Evolutionary conservation across 2,888 invertebrate species (phyloP).

Genomic region (Clepsis dumicolana): DNA sequence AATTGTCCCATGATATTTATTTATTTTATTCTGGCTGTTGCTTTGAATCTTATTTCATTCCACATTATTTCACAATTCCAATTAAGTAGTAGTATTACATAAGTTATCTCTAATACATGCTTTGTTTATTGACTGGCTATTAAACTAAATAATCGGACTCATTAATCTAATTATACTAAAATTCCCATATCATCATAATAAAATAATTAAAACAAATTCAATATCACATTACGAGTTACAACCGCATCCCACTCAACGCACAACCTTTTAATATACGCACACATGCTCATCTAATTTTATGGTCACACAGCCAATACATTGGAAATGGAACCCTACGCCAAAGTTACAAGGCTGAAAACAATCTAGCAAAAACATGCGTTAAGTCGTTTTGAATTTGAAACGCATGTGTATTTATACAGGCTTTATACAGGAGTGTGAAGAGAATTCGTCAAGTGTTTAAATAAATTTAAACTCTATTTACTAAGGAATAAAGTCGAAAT

Average conservation of each 20-base stretch:
- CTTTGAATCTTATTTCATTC: too few relatives aligned
- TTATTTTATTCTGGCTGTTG: too few relatives aligned
- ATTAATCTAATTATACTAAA: too few relatives aligned
- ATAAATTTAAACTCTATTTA: slow-evolving; percentile 1
- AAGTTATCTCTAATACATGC: too few relatives aligned
- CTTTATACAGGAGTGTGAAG: slow-evolving; percentile 27
- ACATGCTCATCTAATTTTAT: slow-evolving; percentile 70
- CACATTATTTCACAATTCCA: too few relatives aligned
- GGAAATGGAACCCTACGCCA: slow-evolving; percentile 44
- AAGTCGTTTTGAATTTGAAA: slow-evolving; percentile 7
- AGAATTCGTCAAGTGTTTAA: slow-evolving; percentile 21
- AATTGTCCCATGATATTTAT: too few relatives aligned
- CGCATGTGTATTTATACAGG: slow-evolving; percentile 33
- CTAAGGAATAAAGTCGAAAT: background rate
- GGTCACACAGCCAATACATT: slow-evolving; percentile 49
- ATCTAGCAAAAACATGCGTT: background rate
- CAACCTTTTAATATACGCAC: slow-evolving; percentile 77
- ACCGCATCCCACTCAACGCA: slow-evolving; percentile 56
- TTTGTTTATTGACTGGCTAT: too few relatives aligned
- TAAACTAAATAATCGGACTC: too few relatives aligned
- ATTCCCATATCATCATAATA: too few relatives aligned
- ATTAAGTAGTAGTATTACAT: too few relatives aligned
- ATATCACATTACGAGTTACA: slow-evolving; percentile 57
- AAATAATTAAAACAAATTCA: background rate
- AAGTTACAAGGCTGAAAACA: slow-evolving; percentile 47